Conservation (phyloP, 35 echinoderm and acorn worm species). For the Apostichopus japonicus region DNA sequence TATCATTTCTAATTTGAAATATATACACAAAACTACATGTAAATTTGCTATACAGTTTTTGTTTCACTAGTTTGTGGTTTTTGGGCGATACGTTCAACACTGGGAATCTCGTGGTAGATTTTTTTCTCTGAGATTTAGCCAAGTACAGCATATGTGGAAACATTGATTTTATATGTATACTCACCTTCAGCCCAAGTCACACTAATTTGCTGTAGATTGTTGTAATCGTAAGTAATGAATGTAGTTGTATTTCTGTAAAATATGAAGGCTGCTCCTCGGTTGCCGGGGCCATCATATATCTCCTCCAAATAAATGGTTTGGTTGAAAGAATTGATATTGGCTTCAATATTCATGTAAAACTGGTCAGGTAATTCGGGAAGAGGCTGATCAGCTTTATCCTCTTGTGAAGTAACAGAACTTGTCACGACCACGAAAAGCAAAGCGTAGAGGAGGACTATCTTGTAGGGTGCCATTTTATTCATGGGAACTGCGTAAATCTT, state of each 20-base stretch:
- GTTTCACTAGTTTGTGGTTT: too few relatives aligned
- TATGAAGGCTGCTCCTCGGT: slow-evolving; percentile 1
- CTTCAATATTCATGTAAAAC: slow-evolving; percentile 20
- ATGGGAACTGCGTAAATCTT: not conserved
- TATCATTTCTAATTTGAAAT: too few relatives aligned
- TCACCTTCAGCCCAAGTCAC: not conserved
- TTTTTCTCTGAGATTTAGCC: too few relatives aligned
- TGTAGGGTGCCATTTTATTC: not conserved
- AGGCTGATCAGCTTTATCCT: not conserved
- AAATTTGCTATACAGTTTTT: too few relatives aligned
- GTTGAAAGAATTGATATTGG: not conserved
- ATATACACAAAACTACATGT: too few relatives aligned
- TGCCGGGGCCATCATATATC: slow-evolving; percentile 25
- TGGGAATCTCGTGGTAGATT: too few relatives aligned
- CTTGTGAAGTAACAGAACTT: not conserved
- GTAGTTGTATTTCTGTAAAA: not conserved
- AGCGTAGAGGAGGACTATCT: not conserved
- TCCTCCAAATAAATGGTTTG: slow-evolving; percentile 23
- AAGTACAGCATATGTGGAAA: not conserved
- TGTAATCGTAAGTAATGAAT: not conserved
- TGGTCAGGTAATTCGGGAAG: slow-evolving; percentile 21
- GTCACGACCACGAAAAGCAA: not conserved
- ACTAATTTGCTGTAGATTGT: not conserved
- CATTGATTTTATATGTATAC: not conserved
- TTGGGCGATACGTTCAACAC: too few relatives aligned